Conservation (phyloP, 2,797 vertebrate genomes). For the Momotus momota region DNA sequence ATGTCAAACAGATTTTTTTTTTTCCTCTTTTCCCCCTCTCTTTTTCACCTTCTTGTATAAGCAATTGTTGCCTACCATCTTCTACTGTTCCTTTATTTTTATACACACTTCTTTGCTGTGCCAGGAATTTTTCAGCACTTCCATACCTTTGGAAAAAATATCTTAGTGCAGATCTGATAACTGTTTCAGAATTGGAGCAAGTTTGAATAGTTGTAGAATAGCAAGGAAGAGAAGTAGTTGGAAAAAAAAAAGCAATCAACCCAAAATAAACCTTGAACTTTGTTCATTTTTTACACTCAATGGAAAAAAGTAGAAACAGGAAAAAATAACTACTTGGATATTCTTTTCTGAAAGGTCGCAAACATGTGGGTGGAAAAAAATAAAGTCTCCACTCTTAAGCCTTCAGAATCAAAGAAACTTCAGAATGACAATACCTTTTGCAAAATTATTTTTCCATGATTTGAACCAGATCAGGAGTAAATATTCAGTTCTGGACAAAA, state of each 20-base stretch:
- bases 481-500: neutral
- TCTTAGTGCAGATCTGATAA: neutral
- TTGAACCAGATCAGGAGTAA: neutral
- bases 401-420: slow-evolving; percentile 4
- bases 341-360: slow-evolving; percentile 42
- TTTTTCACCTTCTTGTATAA: neutral
- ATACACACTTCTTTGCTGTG: neutral
- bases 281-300: neutral
- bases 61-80: neutral
- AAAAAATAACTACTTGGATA: slow-evolving; percentile 32
- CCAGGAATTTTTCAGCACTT: neutral
- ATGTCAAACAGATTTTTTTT: neutral
- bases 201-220: neutral
- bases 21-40: neutral
- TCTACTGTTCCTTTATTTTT: neutral
- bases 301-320: neutral
- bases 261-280: slow-evolving; percentile 7
- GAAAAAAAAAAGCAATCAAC: neutral
- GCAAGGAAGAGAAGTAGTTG: neutral
- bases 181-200: neutral
- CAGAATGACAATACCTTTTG: neutral
- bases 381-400: neutral
- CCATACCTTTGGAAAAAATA: slow-evolving; percentile 3
- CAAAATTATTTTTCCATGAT: slow-evolving; percentile 31
- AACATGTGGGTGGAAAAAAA: neutral